Conservation (phyloP, 2,888 invertebrate species). For the Parascotia fuliginaria region DNA sequence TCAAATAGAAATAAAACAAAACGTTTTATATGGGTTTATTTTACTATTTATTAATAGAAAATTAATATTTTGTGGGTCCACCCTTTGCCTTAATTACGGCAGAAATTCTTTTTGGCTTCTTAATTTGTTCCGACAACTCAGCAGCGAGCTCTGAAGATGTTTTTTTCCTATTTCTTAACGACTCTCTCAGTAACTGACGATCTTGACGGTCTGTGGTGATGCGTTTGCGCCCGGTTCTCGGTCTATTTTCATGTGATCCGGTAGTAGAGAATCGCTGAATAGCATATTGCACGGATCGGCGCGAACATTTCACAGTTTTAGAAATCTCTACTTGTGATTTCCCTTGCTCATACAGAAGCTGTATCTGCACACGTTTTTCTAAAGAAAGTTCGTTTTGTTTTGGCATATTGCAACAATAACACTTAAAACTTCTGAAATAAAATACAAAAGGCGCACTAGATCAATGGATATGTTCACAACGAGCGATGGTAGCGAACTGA, state of each 20-base stretch:
- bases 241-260: background rate
- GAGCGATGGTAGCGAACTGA: conserved; percentile 8
- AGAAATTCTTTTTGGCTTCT: background rate
- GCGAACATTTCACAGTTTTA: conserved; percentile 18
- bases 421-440: conserved; percentile 13
- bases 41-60: conserved; percentile 17
- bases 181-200: background rate
- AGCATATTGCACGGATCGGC: conserved; percentile 19
- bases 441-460: conserved; percentile 12
- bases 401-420: conserved; percentile 14
- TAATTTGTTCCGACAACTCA: too few relatives aligned
- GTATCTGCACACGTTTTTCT: conserved; percentile 15
- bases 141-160: background rate
- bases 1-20: conserved; percentile 18
- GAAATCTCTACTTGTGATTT: conserved; percentile 17
- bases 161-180: background rate
- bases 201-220: background rate
- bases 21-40: conserved; percentile 16
- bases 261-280: conserved; percentile 14
- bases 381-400: conserved; percentile 17
- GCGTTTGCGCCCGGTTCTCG: background rate
- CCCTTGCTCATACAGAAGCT: conserved; percentile 15
- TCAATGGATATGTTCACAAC: conserved; percentile 15
- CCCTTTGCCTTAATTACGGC: conserved; percentile 18
- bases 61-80: conserved; percentile 19